A percentile compares a stretch with the other conserved stretches of the same genome.
phyloP scores from a whole-genome alignment of 2,888 invertebrate species.

The Chymomyza caudatula region DNA sequence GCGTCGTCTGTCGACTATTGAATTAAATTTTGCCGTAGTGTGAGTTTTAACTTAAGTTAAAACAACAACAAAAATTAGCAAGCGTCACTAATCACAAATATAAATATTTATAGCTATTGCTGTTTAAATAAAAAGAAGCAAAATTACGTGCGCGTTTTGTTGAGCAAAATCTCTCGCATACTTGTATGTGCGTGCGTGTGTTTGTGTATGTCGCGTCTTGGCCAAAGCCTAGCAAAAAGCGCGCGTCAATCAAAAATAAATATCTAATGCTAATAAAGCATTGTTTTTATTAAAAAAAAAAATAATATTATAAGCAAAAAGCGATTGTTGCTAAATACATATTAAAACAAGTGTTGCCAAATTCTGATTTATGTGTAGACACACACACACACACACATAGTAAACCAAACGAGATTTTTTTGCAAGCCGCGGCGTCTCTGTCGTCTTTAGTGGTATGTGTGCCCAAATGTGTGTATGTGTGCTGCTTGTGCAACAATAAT shows the following conservation, averaged over 20 bases:
- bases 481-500: constrained; percentile 56
- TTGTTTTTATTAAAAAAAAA: neutral
- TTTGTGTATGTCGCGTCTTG: neutral
- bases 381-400: constrained; percentile 9
- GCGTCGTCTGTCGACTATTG: neutral
- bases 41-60: neutral
- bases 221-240: neutral
- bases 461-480: constrained; percentile 3
- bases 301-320: neutral
- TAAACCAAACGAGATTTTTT: constrained; percentile 50
- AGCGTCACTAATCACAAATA: neutral
- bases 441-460: constrained; percentile 11
- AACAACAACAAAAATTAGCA: neutral
- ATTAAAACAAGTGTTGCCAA: neutral
- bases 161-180: neutral
- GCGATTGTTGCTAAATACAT: neutral
- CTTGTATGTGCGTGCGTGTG: neutral
- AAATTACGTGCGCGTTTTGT: neutral
- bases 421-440: constrained; percentile 45
- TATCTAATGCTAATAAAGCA: neutral
- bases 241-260: constrained; percentile 1
- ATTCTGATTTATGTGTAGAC: constrained; percentile 37
- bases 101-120: neutral
- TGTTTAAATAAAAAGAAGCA: neutral
- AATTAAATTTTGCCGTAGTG: neutral